These are phyloP conservation scores for Stratiolaelaps scimitus DNA, from an alignment of 1,140 invertebrate species.

Conservation along the genomic window DNA sequence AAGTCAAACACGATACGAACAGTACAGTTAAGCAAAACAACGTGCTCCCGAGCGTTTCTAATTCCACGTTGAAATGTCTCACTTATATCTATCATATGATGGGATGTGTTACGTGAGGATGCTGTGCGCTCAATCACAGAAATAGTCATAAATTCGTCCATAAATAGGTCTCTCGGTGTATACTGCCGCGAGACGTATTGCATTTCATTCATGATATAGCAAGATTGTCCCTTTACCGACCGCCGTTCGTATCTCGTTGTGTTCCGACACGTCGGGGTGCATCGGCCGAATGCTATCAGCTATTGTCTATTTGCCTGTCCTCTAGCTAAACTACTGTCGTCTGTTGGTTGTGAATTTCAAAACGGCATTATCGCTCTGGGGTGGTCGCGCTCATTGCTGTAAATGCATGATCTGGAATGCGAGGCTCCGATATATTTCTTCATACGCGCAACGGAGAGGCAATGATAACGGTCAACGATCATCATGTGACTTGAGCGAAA, in stretches of 20 bases:
- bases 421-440: conserved; percentile 24
- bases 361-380: conserved; percentile 17
- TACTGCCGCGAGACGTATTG: too few relatives aligned
- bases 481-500: too few relatives aligned
- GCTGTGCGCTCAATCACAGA: too few relatives aligned
- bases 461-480: too few relatives aligned
- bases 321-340: not conserved
- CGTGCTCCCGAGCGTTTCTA: too few relatives aligned
- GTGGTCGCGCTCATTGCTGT: conserved; percentile 12
- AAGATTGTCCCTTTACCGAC: not conserved
- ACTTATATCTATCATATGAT: too few relatives aligned
- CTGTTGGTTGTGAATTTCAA: conserved; percentile 12
- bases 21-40: too few relatives aligned
- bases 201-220: not conserved
- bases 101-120: too few relatives aligned
- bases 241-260: not conserved
- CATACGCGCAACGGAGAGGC: not conserved
- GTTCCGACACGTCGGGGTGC: not conserved
- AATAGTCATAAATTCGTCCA: too few relatives aligned
- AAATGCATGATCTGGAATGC: conserved; percentile 29
- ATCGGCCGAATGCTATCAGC: not conserved
- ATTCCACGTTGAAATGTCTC: too few relatives aligned
- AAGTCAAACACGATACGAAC: too few relatives aligned
- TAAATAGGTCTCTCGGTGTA: too few relatives aligned
- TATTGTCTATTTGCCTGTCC: not conserved